Percentiles rank a stretch among this genome's conserved stretches.
phyloP scores from a whole-genome alignment of 2,797 vertebrate genomes.

The Macropodus opercularis region DNA sequence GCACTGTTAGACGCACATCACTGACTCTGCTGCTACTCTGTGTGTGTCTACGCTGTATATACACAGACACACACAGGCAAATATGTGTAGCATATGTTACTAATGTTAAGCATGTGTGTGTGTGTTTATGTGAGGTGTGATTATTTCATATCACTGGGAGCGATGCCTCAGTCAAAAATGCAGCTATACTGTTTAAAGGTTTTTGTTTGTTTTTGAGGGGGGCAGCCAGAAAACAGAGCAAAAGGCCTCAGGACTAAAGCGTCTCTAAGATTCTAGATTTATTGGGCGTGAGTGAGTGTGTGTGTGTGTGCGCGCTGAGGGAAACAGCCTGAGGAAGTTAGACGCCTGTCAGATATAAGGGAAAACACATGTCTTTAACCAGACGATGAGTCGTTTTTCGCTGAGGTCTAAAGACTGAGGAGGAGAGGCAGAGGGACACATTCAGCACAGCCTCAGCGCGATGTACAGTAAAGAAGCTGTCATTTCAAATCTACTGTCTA shows the following conservation, averaged over 20 bases:
- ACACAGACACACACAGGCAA: background rate
- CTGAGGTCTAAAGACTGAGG: slow-evolving; percentile 70
- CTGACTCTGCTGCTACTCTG: slow-evolving; percentile 37
- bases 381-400: slow-evolving; percentile 64
- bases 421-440: slow-evolving; percentile 53
- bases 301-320: slow-evolving; percentile 21
- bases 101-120: slow-evolving; percentile 11
- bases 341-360: slow-evolving; percentile 65
- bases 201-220: slow-evolving; percentile 11
- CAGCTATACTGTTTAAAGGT: slow-evolving; percentile 43
- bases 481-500: too few species aligned
- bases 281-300: slow-evolving; percentile 13
- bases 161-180: slow-evolving; percentile 42
- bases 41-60: slow-evolving; percentile 18
- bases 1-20: slow-evolving; percentile 68
- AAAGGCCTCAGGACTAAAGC: slow-evolving; percentile 64
- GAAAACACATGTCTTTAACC: slow-evolving; percentile 61
- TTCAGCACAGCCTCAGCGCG: slow-evolving; percentile 18
- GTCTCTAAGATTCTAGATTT: slow-evolving; percentile 65
- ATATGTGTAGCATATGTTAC: slow-evolving; percentile 13
- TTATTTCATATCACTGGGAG: slow-evolving; percentile 38
- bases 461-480: slow-evolving; percentile 22
- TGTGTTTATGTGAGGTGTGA: slow-evolving; percentile 22
- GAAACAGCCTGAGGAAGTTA: slow-evolving; percentile 61
- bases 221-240: slow-evolving; percentile 53